Percentiles rank a stretch among this genome's conserved stretches.
Conservation (phyloP, 2,797 vertebrate genomes). For the Enteromius radiatus region DNA sequence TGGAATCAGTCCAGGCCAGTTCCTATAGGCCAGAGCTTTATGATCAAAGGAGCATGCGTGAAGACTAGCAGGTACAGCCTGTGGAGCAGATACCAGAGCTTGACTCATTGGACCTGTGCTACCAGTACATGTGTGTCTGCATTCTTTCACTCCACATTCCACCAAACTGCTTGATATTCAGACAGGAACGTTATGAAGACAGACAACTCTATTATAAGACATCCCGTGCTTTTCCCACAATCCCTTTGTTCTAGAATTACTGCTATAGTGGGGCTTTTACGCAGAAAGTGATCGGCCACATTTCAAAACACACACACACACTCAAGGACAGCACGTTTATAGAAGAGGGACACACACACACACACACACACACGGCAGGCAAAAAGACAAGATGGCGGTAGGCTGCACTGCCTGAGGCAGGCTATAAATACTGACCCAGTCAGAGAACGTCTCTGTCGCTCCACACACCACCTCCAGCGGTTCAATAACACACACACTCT, state of each 20-base stretch:
- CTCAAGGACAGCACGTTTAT: neutral
- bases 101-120: conserved; percentile 17
- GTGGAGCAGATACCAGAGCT: neutral
- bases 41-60: neutral
- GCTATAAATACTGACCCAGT: conserved; percentile 53
- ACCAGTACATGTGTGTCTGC: neutral
- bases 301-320: conserved; percentile 30
- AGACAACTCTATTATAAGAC: conserved; percentile 29
- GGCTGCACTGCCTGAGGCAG: conserved; percentile 33
- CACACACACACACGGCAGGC: neutral
- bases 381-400: conserved; percentile 42
- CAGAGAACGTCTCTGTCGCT: conserved; percentile 30
- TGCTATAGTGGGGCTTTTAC: conserved; percentile 12
- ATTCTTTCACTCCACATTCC: neutral
- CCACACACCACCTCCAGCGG: conserved; percentile 2
- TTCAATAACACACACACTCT: conserved; percentile 25
- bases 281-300: neutral
- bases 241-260: neutral
- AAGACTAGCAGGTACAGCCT: conserved; percentile 11
- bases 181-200: conserved; percentile 3
- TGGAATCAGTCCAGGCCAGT: conserved; percentile 5
- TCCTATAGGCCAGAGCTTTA: neutral
- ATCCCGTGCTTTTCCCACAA: neutral
- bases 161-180: conserved; percentile 10
- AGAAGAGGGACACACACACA: neutral